These are phyloP conservation scores for Larimichthys crocea DNA, from an alignment of 2,113 vertebrate species.

Conservation along the genomic window DNA sequence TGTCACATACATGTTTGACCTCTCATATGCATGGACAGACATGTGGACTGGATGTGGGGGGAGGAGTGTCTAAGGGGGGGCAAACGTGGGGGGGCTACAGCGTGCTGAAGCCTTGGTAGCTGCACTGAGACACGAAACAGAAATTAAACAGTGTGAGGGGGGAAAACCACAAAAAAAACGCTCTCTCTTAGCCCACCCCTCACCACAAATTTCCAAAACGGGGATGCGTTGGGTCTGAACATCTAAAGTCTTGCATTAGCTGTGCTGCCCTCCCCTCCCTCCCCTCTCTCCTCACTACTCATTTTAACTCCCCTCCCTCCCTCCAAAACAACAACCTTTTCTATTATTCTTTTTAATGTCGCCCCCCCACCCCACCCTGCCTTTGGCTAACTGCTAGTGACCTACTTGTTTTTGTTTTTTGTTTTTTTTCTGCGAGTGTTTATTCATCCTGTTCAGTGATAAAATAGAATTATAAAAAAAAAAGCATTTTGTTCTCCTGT, in stretches of 20 bases:
- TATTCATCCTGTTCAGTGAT: conserved; percentile 70
- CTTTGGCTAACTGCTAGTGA: conserved; percentile 80
- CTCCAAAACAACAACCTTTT: conserved; percentile 80
- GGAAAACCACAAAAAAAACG: conserved; percentile 1
- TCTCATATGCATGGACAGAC: conserved; percentile 87
- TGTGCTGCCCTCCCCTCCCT: conserved; percentile 62
- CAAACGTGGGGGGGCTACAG: conserved; percentile 36
- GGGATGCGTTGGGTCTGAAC: conserved; percentile 48
- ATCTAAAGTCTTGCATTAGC: conserved; percentile 51
- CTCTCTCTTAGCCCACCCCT: conserved; percentile 35
- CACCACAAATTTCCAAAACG: conserved; percentile 15
- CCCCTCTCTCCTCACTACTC: conserved; percentile 63
- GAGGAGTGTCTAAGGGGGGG: conserved; percentile 58
- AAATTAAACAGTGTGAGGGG: conserved; percentile 22
- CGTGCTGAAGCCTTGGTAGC: conserved; percentile 49
- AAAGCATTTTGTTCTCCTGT: conserved; percentile 70
- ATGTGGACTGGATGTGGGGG: conserved; percentile 83
- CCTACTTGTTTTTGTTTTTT: conserved; percentile 83
- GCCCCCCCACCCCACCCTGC: conserved; percentile 62
- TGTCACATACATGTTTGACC: conserved; percentile 85
- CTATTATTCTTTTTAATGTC: conserved; percentile 85
- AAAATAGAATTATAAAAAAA: conserved; percentile 80
- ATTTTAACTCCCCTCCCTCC: conserved; percentile 70
- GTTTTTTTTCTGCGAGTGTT: too few relatives aligned
- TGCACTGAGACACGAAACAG: conserved; percentile 53